Conservation (phyloP, 2,113 vertebrate genomes). For the Neolamprologus toae region DNA sequence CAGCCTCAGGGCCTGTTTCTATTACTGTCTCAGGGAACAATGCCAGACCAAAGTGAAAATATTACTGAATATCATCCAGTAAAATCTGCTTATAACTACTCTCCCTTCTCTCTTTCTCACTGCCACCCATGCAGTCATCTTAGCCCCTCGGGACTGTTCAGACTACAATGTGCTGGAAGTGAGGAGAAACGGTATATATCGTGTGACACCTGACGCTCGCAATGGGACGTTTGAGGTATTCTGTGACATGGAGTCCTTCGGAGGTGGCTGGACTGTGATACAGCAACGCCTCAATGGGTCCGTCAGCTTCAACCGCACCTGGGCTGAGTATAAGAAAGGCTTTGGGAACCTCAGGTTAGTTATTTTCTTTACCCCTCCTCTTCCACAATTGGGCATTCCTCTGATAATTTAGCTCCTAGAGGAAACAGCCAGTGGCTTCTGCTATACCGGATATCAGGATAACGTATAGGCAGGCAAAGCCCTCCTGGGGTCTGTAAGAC, state of each 20-base stretch:
- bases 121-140: conserved; percentile 43
- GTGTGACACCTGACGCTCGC: conserved; percentile 75
- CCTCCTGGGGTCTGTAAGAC: no score
- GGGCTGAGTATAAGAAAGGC: conserved; percentile 88
- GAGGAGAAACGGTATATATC: conserved; percentile 77
- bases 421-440: background rate
- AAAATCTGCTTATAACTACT: background rate
- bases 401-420: background rate
- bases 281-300: conserved; percentile 85
- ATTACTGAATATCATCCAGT: conserved; percentile 2
- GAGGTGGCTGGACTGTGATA: conserved; percentile 90
- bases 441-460: background rate
- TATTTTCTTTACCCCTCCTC: background rate
- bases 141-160: conserved; percentile 83
- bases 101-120: background rate
- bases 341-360: conserved; percentile 81
- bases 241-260: conserved; percentile 90
- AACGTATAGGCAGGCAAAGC: background rate
- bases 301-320: conserved; percentile 86
- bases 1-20: conserved; percentile 6
- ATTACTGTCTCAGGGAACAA: conserved; percentile 9
- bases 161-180: conserved; percentile 76
- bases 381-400: background rate
- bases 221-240: conserved; percentile 82
- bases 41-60: conserved; percentile 5